These are phyloP conservation scores for Coptodon rendalli DNA, from an alignment of 2,113 vertebrate genomes.

Conservation along the genomic window DNA sequence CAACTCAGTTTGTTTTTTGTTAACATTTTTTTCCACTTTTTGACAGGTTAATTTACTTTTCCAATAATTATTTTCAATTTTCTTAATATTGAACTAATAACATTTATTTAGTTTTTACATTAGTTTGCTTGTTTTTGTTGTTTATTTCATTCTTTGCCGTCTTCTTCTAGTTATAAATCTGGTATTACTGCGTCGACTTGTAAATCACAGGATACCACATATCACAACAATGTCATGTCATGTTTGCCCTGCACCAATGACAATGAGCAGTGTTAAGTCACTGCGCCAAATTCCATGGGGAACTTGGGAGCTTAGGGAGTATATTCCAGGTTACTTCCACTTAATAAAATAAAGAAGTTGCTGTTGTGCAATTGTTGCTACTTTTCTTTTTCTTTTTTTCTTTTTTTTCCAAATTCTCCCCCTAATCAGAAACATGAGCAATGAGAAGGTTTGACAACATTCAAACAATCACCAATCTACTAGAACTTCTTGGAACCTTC, in stretches of 20 bases:
- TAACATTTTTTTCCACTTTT: background rate
- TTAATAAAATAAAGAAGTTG: background rate
- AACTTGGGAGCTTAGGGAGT: background rate
- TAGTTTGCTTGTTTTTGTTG: background rate
- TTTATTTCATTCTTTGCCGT: background rate
- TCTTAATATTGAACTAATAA: background rate
- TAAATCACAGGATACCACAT: background rate
- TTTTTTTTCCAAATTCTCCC: rapidly evolving
- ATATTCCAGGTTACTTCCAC: background rate
- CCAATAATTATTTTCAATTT: rapidly evolving
- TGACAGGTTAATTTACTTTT: background rate
- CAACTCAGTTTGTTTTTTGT: background rate
- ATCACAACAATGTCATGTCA: background rate
- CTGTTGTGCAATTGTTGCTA: background rate
- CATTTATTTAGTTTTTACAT: background rate
- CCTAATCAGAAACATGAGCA: background rate
- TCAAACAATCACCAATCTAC: background rate
- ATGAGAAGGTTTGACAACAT: background rate
- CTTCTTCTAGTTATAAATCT: background rate
- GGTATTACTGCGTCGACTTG: background rate
- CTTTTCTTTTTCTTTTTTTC: background rate
- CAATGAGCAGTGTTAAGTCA: background rate
- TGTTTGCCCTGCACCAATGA: background rate
- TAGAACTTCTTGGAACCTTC: background rate
- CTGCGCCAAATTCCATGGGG: background rate